Evolutionary conservation across 2,113 vertebrate genomes (phyloP).

Genomic region (Microtus oregoni): DNA sequence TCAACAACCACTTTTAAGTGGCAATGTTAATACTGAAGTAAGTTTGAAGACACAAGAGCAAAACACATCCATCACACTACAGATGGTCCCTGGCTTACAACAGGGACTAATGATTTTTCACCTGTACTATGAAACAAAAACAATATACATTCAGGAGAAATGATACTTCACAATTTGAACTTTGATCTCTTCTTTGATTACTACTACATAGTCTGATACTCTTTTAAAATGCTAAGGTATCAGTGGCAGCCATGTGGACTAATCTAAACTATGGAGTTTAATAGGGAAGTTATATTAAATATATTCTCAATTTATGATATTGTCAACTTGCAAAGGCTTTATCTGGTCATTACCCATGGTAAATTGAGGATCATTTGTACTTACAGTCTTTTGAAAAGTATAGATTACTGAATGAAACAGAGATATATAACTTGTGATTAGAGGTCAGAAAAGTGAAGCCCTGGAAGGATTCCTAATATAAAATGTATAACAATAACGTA

Average conservation of each 20-base stretch:
- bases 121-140: neutral
- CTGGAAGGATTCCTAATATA: neutral
- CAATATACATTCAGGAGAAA: neutral
- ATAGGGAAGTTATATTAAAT: neutral
- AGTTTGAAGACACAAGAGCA: neutral
- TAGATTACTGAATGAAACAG: neutral
- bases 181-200: neutral
- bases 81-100: neutral
- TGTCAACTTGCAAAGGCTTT: neutral
- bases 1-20: neutral
- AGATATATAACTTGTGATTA: neutral
- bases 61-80: neutral
- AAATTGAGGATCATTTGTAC: neutral
- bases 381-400: slow-evolving; percentile 8
- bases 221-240: neutral
- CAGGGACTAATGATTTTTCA: neutral
- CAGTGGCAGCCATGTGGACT: neutral
- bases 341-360: neutral
- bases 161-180: neutral
- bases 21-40: neutral
- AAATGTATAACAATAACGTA: neutral
- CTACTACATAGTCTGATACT: neutral
- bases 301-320: neutral
- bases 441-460: neutral
- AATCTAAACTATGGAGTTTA: neutral